These are phyloP conservation scores for Reinhardtius hippoglossoides DNA, from an alignment of 2,113 vertebrate genomes.

Conservation along the genomic window DNA sequence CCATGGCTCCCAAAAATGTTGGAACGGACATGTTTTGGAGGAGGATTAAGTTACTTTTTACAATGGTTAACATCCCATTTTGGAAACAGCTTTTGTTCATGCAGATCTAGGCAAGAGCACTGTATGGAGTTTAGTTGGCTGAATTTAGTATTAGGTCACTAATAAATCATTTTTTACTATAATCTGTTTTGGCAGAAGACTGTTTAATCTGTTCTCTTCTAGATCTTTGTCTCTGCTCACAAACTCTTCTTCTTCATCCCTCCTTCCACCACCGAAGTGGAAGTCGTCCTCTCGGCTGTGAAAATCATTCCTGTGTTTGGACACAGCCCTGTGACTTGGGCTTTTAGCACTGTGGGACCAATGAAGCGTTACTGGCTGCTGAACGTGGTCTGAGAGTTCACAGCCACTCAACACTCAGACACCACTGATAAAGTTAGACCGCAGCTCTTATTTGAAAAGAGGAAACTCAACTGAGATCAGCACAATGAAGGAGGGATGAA, in stretches of 20 bases:
- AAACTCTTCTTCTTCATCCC: slow-evolving; percentile 5
- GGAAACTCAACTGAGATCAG: background rate
- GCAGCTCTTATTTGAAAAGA: background rate
- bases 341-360: slow-evolving; percentile 73
- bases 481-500: slow-evolving; percentile 42
- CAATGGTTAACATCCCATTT: too few relatives aligned
- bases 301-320: slow-evolving; percentile 73
- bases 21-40: too few relatives aligned
- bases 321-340: slow-evolving; percentile 39
- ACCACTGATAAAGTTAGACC: slow-evolving; percentile 14
- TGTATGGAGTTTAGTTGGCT: background rate
- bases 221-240: background rate
- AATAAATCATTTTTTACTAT: background rate
- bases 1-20: too few relatives aligned
- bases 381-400: slow-evolving; percentile 32
- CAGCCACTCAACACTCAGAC: slow-evolving; percentile 22
- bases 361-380: slow-evolving; percentile 42
- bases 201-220: background rate
- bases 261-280: slow-evolving; percentile 19
- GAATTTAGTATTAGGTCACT: too few relatives aligned
- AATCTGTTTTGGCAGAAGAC: slow-evolving; percentile 23
- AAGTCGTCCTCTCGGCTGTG: slow-evolving; percentile 49
- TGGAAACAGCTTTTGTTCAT: background rate
- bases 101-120: slow-evolving; percentile 2
- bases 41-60: too few relatives aligned